A percentile compares a stretch with the other conserved stretches of the same genome.
These are phyloP conservation scores for Eubucco bourcierii DNA, from an alignment of 2,113 vertebrate genomes.

Conservation along the genomic window DNA sequence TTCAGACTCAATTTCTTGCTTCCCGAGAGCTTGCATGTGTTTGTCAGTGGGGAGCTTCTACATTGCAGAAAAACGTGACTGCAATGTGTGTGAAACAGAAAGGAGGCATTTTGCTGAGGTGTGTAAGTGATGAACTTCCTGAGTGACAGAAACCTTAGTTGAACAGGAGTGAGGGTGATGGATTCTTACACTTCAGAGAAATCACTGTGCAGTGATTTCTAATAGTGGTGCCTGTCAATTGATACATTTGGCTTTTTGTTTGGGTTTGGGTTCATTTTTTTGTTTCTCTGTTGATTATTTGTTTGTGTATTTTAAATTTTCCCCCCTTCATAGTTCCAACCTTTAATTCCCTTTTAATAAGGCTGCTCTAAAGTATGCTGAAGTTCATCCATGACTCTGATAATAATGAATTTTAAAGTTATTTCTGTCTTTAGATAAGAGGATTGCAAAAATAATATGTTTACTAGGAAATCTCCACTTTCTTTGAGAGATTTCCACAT, in stretches of 20 bases:
- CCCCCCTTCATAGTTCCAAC: rapidly evolving
- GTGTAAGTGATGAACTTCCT: not conserved
- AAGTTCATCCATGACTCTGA: not conserved
- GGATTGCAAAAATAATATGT: not conserved
- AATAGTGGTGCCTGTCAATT: not conserved
- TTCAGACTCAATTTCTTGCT: not conserved
- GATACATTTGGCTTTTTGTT: not conserved
- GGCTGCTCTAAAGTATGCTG: not conserved
- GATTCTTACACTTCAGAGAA: not conserved
- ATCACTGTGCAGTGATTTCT: not conserved
- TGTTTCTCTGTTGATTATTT: too few relatives aligned
- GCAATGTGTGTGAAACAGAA: not conserved
- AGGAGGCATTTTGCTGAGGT: not conserved
- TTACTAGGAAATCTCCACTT: not conserved
- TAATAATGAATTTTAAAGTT: not conserved
- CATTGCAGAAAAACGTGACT: not conserved
- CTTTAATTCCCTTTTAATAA: not conserved
- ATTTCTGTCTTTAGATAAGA: not conserved
- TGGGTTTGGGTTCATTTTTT: not conserved
- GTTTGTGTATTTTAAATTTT: too few relatives aligned
- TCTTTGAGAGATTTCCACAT: not conserved
- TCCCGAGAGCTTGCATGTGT: not conserved
- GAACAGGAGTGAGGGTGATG: not conserved
- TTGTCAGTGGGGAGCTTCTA: not conserved
- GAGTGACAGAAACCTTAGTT: not conserved